phyloP scores from a whole-genome alignment of 1,140 invertebrate species.

The Drosophila nasuta region DNA sequence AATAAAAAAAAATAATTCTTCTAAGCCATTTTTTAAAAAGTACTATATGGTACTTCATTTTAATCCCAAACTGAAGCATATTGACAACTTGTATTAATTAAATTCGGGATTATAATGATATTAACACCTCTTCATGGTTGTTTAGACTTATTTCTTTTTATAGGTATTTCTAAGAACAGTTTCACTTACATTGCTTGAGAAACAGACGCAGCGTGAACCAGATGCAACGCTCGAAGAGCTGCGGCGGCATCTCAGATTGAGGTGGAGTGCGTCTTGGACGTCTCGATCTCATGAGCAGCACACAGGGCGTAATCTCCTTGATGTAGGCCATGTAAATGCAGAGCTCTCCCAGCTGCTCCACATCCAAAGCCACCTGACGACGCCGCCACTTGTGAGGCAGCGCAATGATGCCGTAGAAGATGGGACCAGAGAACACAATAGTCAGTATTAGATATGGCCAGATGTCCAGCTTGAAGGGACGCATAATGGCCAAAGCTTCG shows the following conservation, averaged over 20 bases:
- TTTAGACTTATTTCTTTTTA: no score
- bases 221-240: conserved; percentile 87
- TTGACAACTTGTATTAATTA: no score
- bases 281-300: conserved; percentile 2
- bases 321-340: conserved; percentile 69
- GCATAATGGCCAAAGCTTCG: conserved; percentile 89
- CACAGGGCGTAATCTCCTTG: conserved; percentile 73
- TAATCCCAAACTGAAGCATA: no score
- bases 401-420: conserved; percentile 86
- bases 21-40: no score
- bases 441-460: conserved; percentile 87
- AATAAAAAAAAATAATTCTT: no score
- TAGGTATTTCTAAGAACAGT: no score
- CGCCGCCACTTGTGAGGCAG: conserved; percentile 85
- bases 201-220: conserved; percentile 89
- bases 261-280: background rate
- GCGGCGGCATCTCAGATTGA: conserved; percentile 63
- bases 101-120: no score
- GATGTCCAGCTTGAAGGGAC: conserved; percentile 89
- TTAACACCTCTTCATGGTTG: no score
- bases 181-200: conserved; percentile 88
- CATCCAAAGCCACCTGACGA: conserved; percentile 27
- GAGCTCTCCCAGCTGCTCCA: conserved; percentile 43
- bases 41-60: no score
- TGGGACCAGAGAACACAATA: conserved; percentile 85